Percentiles rank a stretch among this genome's conserved stretches.
Conservation (phyloP, 2,888 invertebrate species). For the Polydrusus pterygomalis region DNA sequence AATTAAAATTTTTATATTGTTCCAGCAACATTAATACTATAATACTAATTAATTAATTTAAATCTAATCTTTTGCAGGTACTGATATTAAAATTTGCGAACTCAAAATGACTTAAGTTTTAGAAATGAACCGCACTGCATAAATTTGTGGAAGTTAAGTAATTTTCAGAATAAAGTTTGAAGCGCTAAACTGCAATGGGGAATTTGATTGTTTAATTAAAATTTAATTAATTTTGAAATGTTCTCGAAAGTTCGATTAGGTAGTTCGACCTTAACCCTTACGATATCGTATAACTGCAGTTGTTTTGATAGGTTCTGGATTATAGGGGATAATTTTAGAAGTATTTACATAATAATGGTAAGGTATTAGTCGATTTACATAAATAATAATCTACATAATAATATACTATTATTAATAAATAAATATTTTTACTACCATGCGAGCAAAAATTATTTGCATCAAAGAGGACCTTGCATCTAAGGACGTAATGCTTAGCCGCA, state of each 20-base stretch:
- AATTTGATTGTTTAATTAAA: slow-evolving; percentile 36
- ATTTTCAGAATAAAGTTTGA: not conserved
- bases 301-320: slow-evolving; percentile 21
- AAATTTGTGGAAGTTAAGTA: slow-evolving; percentile 12
- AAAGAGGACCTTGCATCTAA: too few relatives aligned
- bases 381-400: too few relatives aligned
- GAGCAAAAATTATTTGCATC: too few relatives aligned
- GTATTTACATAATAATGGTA: slow-evolving; percentile 1
- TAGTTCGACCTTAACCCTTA: slow-evolving; percentile 10
- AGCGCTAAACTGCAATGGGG: slow-evolving; percentile 9
- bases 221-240: slow-evolving; percentile 34
- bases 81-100: not conserved
- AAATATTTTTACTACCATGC: too few relatives aligned
- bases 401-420: too few relatives aligned
- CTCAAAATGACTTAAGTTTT: slow-evolving; percentile 14
- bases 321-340: not conserved
- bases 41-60: not conserved
- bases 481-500: too few relatives aligned
- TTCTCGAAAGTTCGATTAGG: slow-evolving; percentile 17
- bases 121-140: slow-evolving; percentile 4
- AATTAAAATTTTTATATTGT: too few relatives aligned
- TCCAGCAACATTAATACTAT: not conserved
- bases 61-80: not conserved
- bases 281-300: slow-evolving; percentile 17
- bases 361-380: too few relatives aligned